Conservation (phyloP, 2,888 invertebrate species). For the Dryobotodes eremita region DNA sequence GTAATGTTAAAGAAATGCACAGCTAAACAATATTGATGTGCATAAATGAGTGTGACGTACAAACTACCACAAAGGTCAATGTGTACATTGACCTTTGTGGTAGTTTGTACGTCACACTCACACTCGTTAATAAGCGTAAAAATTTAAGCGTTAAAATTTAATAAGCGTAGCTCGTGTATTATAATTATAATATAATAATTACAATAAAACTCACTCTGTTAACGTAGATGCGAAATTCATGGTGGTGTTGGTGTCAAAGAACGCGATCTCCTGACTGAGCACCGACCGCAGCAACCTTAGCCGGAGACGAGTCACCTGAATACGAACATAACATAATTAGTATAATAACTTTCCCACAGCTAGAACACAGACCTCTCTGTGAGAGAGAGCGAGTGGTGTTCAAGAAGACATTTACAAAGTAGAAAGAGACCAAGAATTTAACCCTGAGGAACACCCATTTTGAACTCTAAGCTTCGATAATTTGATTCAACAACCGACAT, state of each 20-base stretch:
- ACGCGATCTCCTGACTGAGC: constrained; percentile 93
- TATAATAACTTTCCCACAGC: not conserved
- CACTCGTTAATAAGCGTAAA: too few species aligned
- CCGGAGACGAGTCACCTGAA: constrained; percentile 91
- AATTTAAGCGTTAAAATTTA: too few species aligned
- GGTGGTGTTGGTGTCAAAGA: constrained; percentile 93
- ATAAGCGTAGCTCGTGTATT: too few species aligned
- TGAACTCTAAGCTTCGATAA: not conserved
- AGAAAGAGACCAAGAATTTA: not conserved
- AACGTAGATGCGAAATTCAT: constrained; percentile 93
- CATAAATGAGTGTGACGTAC: too few species aligned
- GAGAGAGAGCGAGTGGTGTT: not conserved
- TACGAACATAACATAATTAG: not conserved
- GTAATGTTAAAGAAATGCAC: too few species aligned
- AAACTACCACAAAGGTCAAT: too few species aligned
- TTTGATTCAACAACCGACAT: not conserved
- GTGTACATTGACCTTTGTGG: too few species aligned
- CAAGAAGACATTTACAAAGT: not conserved
- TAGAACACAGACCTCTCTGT: not conserved
- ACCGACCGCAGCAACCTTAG: constrained; percentile 91
- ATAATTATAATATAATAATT: constrained; percentile 73
- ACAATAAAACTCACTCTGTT: constrained; percentile 91
- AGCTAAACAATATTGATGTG: too few species aligned
- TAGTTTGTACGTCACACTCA: too few species aligned
- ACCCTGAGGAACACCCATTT: constrained; percentile 11